Evolutionary conservation across 2,888 invertebrate genomes (phyloP).

Genomic region (Dromius quadrimaculatus): DNA sequence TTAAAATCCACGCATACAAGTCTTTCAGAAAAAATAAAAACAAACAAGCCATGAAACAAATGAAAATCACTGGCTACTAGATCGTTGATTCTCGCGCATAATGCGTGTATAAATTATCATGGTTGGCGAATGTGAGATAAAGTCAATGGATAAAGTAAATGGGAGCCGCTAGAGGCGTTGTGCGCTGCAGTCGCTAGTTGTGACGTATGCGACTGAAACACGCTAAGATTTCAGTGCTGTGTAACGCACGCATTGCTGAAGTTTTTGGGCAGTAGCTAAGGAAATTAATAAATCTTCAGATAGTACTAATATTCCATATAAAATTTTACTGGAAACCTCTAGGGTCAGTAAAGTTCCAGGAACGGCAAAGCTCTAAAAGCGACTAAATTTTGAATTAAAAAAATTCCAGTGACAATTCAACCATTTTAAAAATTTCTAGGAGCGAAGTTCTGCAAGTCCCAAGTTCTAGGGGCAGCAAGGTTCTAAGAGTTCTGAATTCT

Average conservation of each 20-base stretch:
- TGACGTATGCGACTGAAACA: slow-evolving; percentile 28
- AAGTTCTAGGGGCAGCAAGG: no score
- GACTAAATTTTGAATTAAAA: no score
- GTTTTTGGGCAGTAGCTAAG: not conserved
- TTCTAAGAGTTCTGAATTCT: no score
- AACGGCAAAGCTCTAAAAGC: no score
- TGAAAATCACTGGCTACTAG: slow-evolving; percentile 39
- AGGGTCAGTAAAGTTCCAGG: no score
- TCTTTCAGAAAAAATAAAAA: slow-evolving; percentile 22
- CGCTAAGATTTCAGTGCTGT: slow-evolving; percentile 20
- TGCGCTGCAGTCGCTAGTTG: slow-evolving; percentile 22
- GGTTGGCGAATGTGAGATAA: slow-evolving; percentile 12
- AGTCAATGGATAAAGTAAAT: slow-evolving; percentile 10
- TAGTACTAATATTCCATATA: no score
- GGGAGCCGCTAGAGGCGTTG: slow-evolving; percentile 14
- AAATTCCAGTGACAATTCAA: no score
- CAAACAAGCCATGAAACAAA: slow-evolving; percentile 37
- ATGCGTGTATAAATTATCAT: slow-evolving; percentile 34
- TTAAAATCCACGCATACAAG: slow-evolving; percentile 31
- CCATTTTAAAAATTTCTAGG: no score
- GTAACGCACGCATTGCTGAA: slow-evolving; percentile 11
- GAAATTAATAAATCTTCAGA: no score
- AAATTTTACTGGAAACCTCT: no score
- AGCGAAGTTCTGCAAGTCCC: no score
- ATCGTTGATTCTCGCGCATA: slow-evolving; percentile 6